Base-by-base conservation (phyloP, 2,797 vertebrate genomes). In the Heteromormyrus szaboi region DNA sequence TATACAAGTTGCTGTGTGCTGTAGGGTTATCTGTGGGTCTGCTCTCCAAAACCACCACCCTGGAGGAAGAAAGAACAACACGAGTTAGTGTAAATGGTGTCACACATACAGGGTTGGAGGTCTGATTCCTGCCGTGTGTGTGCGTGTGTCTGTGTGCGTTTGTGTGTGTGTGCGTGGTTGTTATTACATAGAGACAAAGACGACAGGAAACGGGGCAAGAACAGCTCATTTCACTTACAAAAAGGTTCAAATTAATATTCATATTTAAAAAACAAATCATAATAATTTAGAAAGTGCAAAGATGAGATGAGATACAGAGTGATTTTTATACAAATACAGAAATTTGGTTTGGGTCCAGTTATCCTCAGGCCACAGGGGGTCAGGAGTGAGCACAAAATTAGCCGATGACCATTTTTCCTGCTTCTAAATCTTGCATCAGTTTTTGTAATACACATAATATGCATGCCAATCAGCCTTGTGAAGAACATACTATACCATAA, bases 21-120 rank as follows among this genome's bases (percentile, higher is more conserved):
- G 96, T 96, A 0, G 97, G 97, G 92, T 97, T 96, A 91, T 97
- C 97, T 0, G 97, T 97, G 0, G 96, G 96, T 88, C 97, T 94
- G 87, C 97, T 97, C 93, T 97, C 97, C 94, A 97, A 94, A 91
- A 97, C 97, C 91, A 97, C 97, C 0, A 97, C 97, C 94, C 97
- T 97, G 89, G 19, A 91, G 92, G 53, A 29, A 85, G 37, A 44
- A 76, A 85, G 22, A 76, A 76, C 2, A 65, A 65, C 62, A 76
- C 0, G 1, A 76, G 33, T 17, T 19, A 6, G 37, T 79, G 68
- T 76, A 37, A 17, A 37, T 37, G 37, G 14, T 44, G 72, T 79
- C 72, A 79, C 37, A 44, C 37, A 19, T 79, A 17, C 37, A 7
- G 37, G 72, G 37, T 19, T 41, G 37, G 72, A 79, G 37, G 72